These are phyloP conservation scores for Mergus octosetaceus DNA, from an alignment of 2,797 vertebrate genomes.

Conservation along the genomic window DNA sequence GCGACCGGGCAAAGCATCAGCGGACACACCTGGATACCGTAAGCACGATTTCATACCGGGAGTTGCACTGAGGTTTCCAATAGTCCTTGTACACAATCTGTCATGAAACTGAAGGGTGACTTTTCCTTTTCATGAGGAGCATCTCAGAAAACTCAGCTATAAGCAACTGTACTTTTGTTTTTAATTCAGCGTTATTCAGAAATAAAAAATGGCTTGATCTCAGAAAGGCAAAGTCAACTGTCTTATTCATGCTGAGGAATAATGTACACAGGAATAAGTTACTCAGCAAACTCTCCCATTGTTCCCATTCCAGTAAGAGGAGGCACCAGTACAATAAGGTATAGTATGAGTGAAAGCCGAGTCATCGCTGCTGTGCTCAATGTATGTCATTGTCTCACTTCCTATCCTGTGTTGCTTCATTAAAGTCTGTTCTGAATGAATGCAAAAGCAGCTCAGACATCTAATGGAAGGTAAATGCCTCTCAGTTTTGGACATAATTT, in stretches of 20 bases:
- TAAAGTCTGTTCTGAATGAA: not conserved
- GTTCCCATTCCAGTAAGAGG: conserved; percentile 43
- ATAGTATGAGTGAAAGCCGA: conserved; percentile 27
- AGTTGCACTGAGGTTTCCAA: not conserved
- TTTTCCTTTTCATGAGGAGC: not conserved
- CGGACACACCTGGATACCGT: conserved; percentile 98
- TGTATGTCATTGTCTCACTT: not conserved
- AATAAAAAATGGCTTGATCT: not conserved
- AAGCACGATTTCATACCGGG: conserved; percentile 69
- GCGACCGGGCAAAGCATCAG: conserved; percentile 97
- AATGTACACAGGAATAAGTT: not conserved
- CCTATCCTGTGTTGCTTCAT: not conserved
- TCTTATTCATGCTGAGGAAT: conserved; percentile 15
- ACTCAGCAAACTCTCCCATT: conserved; percentile 37
- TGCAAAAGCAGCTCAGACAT: not conserved
- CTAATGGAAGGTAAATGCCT: not conserved
- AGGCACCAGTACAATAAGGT: not conserved
- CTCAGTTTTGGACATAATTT: not conserved
- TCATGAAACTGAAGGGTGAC: not conserved
- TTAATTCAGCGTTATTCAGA: not conserved
- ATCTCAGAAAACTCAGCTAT: not conserved
- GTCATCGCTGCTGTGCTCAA: conserved; percentile 1
- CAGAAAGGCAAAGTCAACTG: not conserved
- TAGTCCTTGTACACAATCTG: not conserved
- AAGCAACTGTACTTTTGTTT: not conserved